Evolutionary conservation across 2,113 vertebrate genomes (phyloP).

Genomic region (Todiramphus saurophagus): DNA sequence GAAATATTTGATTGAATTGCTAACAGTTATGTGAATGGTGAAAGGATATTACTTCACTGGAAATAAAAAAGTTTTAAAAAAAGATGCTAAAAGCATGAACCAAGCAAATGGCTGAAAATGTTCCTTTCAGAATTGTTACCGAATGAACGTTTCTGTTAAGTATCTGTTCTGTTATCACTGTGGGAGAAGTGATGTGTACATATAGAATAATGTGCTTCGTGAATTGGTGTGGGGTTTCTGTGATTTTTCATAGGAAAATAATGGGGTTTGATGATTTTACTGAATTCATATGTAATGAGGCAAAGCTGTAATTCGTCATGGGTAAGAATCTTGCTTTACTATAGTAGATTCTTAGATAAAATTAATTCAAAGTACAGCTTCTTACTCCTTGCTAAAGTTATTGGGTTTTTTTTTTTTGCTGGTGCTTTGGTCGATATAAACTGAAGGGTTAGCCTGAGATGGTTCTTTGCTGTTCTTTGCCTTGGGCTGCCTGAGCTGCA

Average conservation of each 20-base stretch:
- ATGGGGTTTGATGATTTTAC: background rate
- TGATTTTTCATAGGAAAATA: background rate
- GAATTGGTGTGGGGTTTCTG: background rate
- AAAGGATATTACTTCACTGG: background rate
- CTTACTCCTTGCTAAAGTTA: fast-evolving
- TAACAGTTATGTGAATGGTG: background rate
- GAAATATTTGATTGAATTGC: background rate
- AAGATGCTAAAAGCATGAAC: background rate
- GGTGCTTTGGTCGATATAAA: background rate
- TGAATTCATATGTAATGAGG: background rate
- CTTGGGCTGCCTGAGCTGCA: background rate
- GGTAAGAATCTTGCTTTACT: background rate
- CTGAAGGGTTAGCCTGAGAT: background rate
- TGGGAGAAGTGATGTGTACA: background rate
- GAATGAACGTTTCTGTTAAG: background rate
- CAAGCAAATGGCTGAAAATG: background rate
- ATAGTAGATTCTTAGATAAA: background rate
- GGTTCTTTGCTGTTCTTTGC: background rate
- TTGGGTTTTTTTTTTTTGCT: background rate
- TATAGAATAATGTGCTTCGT: background rate
- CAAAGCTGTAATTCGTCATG: background rate
- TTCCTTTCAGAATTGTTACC: background rate
- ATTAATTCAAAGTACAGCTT: background rate
- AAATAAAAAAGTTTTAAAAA: background rate
- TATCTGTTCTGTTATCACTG: background rate